These are phyloP conservation scores for Margaritifera margaritifera DNA, from an alignment of 2,888 invertebrate genomes.

Conservation along the genomic window DNA sequence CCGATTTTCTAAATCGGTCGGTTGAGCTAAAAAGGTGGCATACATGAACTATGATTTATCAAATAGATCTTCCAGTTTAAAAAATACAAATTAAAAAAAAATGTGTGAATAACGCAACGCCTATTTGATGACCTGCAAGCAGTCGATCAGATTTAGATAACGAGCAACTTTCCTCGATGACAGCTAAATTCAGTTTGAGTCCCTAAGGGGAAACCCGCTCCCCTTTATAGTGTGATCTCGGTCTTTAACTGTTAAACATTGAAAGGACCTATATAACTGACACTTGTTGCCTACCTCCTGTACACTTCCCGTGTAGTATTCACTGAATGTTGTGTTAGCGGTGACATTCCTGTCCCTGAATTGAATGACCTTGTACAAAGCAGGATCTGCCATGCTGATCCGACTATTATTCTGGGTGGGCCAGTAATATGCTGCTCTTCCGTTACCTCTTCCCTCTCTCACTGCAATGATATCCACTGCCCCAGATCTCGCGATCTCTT, in stretches of 20 bases:
- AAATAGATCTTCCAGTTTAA: no score
- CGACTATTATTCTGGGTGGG: constrained; percentile 36
- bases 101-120: no score
- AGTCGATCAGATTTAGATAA: no score
- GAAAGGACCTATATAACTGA: neutral
- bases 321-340: constrained; percentile 43
- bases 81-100: no score
- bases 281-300: constrained; percentile 39
- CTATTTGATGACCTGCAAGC: no score
- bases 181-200: no score
- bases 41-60: no score
- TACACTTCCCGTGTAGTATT: constrained; percentile 57
- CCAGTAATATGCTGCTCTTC: constrained; percentile 55
- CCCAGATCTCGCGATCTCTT: constrained; percentile 24
- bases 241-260: neutral
- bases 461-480: constrained; percentile 54
- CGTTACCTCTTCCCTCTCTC: constrained; percentile 59
- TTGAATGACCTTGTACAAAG: constrained; percentile 40
- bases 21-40: no score
- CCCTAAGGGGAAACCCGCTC: no score
- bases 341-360: constrained; percentile 34
- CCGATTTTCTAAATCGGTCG: no score
- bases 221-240: no score
- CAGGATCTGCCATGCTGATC: constrained; percentile 36
- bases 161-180: no score